Evolutionary conservation across 53 echinoderm and acorn worm genomes (phyloP).

Genomic region (Hippasteria phrygiana): DNA sequence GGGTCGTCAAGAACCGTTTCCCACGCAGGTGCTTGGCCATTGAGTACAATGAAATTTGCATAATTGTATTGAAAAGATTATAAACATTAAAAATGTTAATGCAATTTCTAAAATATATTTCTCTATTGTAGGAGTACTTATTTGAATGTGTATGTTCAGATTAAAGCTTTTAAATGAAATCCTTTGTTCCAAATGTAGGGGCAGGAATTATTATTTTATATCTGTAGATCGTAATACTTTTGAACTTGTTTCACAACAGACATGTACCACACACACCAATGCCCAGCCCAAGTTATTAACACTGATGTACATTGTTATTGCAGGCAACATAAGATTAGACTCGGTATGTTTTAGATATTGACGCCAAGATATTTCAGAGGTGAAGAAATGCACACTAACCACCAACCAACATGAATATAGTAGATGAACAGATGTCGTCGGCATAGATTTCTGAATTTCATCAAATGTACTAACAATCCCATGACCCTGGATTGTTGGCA

Average conservation of each 20-base stretch:
- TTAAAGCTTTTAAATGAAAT: not conserved
- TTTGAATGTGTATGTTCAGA: too few relatives aligned
- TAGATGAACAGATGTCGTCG: not conserved
- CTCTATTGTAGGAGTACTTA: too few relatives aligned
- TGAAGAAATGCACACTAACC: not conserved
- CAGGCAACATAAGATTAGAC: not conserved
- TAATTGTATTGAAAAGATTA: too few relatives aligned
- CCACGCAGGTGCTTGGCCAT: conserved; percentile 9
- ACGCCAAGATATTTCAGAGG: too few relatives aligned
- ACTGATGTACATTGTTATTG: not conserved
- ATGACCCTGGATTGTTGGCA: conserved; percentile 55
- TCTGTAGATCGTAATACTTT: not conserved
- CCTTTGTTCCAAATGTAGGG: not conserved
- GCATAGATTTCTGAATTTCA: not conserved
- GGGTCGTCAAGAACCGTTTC: not conserved
- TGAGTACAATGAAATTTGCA: too few relatives aligned
- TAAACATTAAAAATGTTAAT: too few relatives aligned
- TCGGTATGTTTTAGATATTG: not conserved
- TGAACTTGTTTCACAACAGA: conserved; percentile 28
- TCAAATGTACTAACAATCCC: conserved; percentile 43
- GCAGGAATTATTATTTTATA: conserved; percentile 2
- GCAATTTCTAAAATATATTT: too few relatives aligned
- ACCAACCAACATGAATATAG: not conserved
- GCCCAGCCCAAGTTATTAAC: too few relatives aligned
- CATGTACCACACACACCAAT: conserved; percentile 49